Base-by-base conservation (phyloP, 2,888 invertebrate species). In the Thereva nobilitata region DNA sequence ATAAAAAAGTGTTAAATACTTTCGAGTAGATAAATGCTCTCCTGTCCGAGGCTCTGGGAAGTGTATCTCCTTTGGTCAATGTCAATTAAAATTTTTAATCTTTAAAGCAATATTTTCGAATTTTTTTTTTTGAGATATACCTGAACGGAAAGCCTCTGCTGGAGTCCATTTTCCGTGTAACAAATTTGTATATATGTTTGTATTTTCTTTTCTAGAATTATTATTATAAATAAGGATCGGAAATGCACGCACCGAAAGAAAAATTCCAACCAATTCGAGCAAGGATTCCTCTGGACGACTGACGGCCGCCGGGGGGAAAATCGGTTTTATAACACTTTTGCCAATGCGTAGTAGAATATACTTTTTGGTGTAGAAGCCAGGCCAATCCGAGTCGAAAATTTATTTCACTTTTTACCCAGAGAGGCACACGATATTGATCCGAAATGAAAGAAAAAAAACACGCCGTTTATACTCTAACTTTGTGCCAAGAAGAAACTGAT, bases 341-440 rank as follows among this genome's bases (percentile, higher is more conserved):
- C 59, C 45, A 56, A 56, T 56, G 56, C 56, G 56, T 56, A 56
- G 35, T 56, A 56, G 23, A 23, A 23, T 23, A 23, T 23, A 23
- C 23, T 23, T 23, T 23, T 23, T 23, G n/a, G 56, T 44, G 44
- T 34, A 44, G 10, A n/a, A 23, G 44, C 7, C 42, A 10, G 42
- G 23, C 23, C 23, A 23, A 23, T 23, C 44, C 37, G 23, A 10
- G 23, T 47, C n/a, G 49, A 9, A 40, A 7, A 59, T 45, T 59
- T 47, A 49, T 59, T 23, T 59, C 59, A 59, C 59, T 59, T 55
- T 59, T 59, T 59, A 59, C 23, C 38, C 59, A 23, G 47, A 59
- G 59, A 38, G 49, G 59, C 49, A 59, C 40, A 59, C 59, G 38
- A 59, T 59, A 59, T 59, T 59, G 59, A 59, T 59, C 59, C 59